A percentile compares a stretch with the other conserved stretches of the same genome.
These are phyloP conservation scores for Zhengitettix transpicula DNA, from an alignment of 2,888 invertebrate species.

Conservation along the genomic window DNA sequence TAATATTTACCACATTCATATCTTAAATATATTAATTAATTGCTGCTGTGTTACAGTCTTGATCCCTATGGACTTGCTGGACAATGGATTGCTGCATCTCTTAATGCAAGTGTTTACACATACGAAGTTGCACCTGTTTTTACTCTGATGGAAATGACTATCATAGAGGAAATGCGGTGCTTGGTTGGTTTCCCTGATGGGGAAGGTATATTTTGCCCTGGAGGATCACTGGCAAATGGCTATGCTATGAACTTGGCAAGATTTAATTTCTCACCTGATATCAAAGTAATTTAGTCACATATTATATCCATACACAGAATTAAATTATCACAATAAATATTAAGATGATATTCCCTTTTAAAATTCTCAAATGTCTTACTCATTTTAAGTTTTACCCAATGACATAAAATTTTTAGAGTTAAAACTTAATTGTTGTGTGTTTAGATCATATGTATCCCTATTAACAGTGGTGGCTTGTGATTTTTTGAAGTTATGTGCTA, in stretches of 20 bases:
- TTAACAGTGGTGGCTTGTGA: too few species aligned
- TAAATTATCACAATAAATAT: neutral
- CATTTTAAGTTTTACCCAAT: too few species aligned
- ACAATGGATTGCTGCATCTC: constrained; percentile 32
- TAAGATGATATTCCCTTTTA: too few species aligned
- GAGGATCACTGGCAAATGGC: constrained; percentile 40
- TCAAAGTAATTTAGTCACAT: constrained; percentile 23
- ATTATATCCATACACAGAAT: neutral
- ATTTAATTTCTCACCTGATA: constrained; percentile 27
- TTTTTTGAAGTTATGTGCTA: too few species aligned
- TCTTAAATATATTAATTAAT: too few species aligned
- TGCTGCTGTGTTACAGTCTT: constrained; percentile 19
- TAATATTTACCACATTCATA: too few species aligned
- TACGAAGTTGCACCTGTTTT: constrained; percentile 40
- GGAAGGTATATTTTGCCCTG: constrained; percentile 37
- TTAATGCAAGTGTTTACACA: constrained; percentile 35
- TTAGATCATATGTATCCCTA: too few species aligned
- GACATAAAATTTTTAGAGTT: too few species aligned
- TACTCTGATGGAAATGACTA: constrained; percentile 31
- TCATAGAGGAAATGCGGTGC: constrained; percentile 29
- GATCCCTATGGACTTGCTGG: constrained; percentile 35
- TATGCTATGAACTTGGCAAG: constrained; percentile 36
- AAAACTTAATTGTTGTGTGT: too few species aligned
- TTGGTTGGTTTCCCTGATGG: constrained; percentile 26
- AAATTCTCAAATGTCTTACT: too few species aligned